Evolutionary conservation across 2,888 invertebrate species (phyloP).

Genomic region (Tricholauxania praeusta): DNA sequence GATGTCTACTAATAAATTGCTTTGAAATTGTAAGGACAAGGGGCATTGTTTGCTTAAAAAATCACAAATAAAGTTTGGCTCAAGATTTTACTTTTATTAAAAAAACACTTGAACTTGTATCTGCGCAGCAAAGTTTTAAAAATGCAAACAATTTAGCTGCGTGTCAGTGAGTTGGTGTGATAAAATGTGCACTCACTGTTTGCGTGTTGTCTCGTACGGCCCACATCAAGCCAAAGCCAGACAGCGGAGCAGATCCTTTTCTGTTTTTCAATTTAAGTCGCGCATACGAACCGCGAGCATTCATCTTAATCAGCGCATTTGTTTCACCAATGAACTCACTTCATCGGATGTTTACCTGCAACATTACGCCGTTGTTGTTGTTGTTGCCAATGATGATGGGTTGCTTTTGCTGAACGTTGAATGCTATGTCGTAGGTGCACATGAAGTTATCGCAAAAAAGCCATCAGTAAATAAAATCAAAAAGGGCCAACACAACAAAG

Average conservation of each 20-base stretch:
- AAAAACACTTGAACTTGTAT: too few relatives aligned
- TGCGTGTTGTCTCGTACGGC: background rate
- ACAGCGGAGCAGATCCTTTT: background rate
- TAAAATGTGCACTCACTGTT: background rate
- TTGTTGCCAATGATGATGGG: too few relatives aligned
- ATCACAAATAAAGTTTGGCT: too few relatives aligned
- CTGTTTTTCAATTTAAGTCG: background rate
- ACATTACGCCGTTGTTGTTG: too few relatives aligned
- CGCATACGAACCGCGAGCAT: slow-evolving; percentile 6
- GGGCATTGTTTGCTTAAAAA: too few relatives aligned
- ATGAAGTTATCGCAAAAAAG: slow-evolving; percentile 13
- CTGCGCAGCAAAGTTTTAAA: too few relatives aligned
- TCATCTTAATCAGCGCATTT: slow-evolving; percentile 15
- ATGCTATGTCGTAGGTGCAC: background rate
- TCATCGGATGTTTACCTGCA: too few relatives aligned
- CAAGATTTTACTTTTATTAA: too few relatives aligned
- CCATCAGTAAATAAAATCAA: background rate
- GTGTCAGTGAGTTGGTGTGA: background rate
- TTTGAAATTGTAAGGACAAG: too few relatives aligned
- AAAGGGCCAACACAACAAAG: background rate
- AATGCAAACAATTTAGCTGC: too few relatives aligned
- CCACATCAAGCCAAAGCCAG: background rate
- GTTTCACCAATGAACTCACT: too few relatives aligned
- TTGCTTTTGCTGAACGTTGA: background rate
- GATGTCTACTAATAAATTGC: too few relatives aligned